These are phyloP conservation scores for Drosophila repleta DNA, from an alignment of 1,140 invertebrate species.

Conservation along the genomic window DNA sequence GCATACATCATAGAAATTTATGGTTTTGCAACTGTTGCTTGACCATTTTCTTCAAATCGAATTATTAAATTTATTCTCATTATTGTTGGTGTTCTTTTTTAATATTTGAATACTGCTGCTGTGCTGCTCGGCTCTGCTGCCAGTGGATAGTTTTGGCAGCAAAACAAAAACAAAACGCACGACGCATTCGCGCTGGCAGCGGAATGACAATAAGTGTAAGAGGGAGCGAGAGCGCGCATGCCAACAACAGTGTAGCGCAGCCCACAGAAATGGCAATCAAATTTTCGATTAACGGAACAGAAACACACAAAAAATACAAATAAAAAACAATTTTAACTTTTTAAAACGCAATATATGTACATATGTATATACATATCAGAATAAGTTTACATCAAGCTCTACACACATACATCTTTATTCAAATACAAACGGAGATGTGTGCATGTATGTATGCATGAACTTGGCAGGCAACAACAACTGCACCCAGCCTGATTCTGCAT, in stretches of 20 bases:
- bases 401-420: constrained; percentile 5
- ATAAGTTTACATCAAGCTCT: constrained; percentile 8
- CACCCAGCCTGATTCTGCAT: constrained; percentile 37
- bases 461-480: constrained; percentile 45
- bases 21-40: constrained; percentile 51
- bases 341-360: constrained; percentile 35
- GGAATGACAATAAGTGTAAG: constrained; percentile 30
- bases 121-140: not conserved
- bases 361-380: constrained; percentile 23
- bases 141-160: constrained; percentile 46
- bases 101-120: constrained; percentile 1
- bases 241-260: constrained; percentile 23
- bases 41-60: constrained; percentile 15
- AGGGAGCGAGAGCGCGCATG: constrained; percentile 56
- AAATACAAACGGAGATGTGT: constrained; percentile 5
- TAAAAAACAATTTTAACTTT: constrained; percentile 8
- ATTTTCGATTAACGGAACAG: constrained; percentile 40
- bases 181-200: constrained; percentile 28
- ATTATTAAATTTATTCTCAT: not conserved
- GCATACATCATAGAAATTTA: not conserved
- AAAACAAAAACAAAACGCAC: constrained; percentile 68
- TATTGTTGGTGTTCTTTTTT: constrained; percentile 33
- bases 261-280: constrained; percentile 34
- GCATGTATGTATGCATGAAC: constrained; percentile 11
- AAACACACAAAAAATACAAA: constrained; percentile 33